These are phyloP conservation scores for Papilio polytes DNA, from an alignment of 1,140 invertebrate species.

Conservation along the genomic window DNA sequence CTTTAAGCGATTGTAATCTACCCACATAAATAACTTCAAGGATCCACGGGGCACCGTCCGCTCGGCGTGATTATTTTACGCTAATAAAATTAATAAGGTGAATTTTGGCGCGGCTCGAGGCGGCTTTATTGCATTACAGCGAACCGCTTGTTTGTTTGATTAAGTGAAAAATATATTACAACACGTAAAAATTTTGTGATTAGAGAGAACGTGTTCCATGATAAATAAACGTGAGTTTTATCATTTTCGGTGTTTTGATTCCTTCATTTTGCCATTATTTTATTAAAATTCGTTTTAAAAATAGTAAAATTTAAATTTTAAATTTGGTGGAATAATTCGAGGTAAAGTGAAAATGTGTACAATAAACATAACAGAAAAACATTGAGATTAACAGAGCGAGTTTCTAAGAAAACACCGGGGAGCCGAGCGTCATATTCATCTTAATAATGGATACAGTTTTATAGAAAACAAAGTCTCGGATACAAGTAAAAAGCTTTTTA, in stretches of 20 bases:
- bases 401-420: constrained; percentile 36
- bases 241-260: not conserved
- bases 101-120: constrained; percentile 62
- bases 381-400: constrained; percentile 23
- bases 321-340: constrained; percentile 17
- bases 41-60: constrained; percentile 57
- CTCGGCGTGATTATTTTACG: constrained; percentile 69
- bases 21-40: constrained; percentile 71
- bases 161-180: constrained; percentile 38
- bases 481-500: constrained; percentile 16
- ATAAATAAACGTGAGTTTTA: not conserved
- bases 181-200: constrained; percentile 20
- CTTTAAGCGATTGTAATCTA: constrained; percentile 43
- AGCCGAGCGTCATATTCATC: constrained; percentile 35
- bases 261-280: not conserved
- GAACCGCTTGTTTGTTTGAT: constrained; percentile 57
- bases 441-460: constrained; percentile 36
- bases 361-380: not conserved
- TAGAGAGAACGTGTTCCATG: not conserved
- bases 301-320: too few species aligned
- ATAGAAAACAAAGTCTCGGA: constrained; percentile 27
- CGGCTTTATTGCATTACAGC: constrained; percentile 67
- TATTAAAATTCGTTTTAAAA: not conserved
- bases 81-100: constrained; percentile 77
- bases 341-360: constrained; percentile 10